Evolutionary conservation across 30 jellyfish, hydroid and myxozoan species (phyloP).

Genomic region (Aurelia sp.): DNA sequence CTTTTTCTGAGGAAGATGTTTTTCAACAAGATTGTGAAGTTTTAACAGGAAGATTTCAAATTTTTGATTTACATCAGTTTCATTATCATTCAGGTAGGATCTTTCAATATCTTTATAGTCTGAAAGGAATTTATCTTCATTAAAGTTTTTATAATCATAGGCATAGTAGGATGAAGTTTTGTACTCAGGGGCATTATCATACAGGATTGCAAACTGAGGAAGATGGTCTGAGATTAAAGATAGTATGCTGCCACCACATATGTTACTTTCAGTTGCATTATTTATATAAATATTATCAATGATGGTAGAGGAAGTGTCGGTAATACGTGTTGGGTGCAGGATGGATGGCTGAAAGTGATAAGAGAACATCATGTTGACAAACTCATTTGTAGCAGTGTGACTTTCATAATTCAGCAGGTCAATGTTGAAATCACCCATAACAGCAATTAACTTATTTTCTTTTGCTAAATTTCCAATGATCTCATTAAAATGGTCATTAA

Average conservation of each 20-base stretch:
- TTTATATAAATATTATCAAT: slow-evolving; percentile 23
- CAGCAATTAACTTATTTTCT: slow-evolving; percentile 35
- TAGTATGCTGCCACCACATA: neutral
- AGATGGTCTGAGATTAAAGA: no score
- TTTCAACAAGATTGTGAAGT: neutral
- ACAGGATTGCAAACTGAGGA: neutral
- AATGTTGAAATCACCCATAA: neutral
- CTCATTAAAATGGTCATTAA: slow-evolving; percentile 4
- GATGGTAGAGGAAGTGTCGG: slow-evolving; percentile 22
- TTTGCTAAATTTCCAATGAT: neutral
- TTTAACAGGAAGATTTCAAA: neutral
- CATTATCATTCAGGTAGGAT: neutral
- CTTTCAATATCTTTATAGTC: slow-evolving; percentile 1
- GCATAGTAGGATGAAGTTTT: slow-evolving; percentile 3
- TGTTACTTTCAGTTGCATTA: no score
- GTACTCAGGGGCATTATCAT: slow-evolving; percentile 13
- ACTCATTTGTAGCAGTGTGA: neutral
- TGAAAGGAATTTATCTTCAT: slow-evolving; percentile 19
- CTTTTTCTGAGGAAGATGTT: slow-evolving; percentile 3
- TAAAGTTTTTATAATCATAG: slow-evolving; percentile 19
- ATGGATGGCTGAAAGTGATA: slow-evolving; percentile 22
- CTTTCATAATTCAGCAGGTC: no score
- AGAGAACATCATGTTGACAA: slow-evolving; percentile 9
- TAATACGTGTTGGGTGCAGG: slow-evolving; percentile 36
- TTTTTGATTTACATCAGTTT: neutral